Evolutionary conservation across 2,888 invertebrate genomes (phyloP).

Genomic region (Cephus spinipes): DNA sequence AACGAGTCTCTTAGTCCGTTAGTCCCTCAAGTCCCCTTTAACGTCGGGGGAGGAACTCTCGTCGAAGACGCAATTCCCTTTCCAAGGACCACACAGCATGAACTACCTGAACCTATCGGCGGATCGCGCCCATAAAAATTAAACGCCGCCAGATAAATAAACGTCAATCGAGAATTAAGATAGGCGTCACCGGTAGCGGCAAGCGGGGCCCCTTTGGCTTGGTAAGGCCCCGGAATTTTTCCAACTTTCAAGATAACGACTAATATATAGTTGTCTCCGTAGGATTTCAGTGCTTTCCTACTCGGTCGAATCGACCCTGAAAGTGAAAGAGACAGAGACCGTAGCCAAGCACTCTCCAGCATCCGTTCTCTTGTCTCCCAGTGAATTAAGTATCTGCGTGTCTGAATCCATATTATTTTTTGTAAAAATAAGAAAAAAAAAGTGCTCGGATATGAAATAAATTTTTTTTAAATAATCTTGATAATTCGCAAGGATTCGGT

Average conservation of each 20-base stretch:
- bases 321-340: background rate
- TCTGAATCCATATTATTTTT: background rate
- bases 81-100: constrained; percentile 59
- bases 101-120: constrained; percentile 62
- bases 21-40: constrained; percentile 53
- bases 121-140: constrained; percentile 64
- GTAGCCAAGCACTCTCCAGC: no score
- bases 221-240: constrained; percentile 14
- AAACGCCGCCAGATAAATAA: constrained; percentile 65
- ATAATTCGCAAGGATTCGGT: constrained; percentile 15
- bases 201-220: constrained; percentile 7
- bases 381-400: background rate
- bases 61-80: constrained; percentile 1
- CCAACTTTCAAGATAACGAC: constrained; percentile 16
- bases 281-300: constrained; percentile 7
- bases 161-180: constrained; percentile 64
- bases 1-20: no score
- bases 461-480: background rate
- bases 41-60: constrained; percentile 12
- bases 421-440: background rate
- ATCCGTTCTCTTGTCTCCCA: no score
- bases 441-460: background rate
- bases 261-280: constrained; percentile 19
- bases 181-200: constrained; percentile 42
- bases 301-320: background rate